Conservation (phyloP, 1,140 invertebrate genomes). For the Oryctes rhinoceros region DNA sequence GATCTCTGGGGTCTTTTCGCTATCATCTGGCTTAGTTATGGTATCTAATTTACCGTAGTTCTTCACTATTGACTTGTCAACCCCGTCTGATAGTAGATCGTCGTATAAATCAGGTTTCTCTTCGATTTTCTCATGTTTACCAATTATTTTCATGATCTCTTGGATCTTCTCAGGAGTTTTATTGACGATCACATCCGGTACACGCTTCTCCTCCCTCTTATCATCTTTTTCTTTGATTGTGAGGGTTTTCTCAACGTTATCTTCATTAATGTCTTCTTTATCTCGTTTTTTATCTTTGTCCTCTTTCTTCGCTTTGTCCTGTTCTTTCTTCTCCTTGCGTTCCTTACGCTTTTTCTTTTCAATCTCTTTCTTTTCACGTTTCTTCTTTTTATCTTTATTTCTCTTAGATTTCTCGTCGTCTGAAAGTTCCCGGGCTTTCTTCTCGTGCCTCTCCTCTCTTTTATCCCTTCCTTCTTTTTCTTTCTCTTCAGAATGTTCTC, state of each 20-base stretch:
- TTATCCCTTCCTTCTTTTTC: conserved; percentile 61
- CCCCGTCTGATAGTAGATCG: conserved; percentile 56
- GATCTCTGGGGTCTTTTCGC: conserved; percentile 24
- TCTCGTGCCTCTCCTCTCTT: conserved; percentile 61
- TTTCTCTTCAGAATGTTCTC: conserved; percentile 57
- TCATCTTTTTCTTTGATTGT: conserved; percentile 60
- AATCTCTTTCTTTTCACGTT: conserved; percentile 59
- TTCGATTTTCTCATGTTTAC: conserved; percentile 34
- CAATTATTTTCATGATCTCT: conserved; percentile 50
- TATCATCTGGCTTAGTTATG: conserved; percentile 20
- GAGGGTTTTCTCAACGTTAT: conserved; percentile 63
- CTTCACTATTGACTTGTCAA: conserved; percentile 55
- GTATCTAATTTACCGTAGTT: conserved; percentile 54
- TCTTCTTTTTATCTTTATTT: conserved; percentile 41
- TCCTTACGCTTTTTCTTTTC: conserved; percentile 65
- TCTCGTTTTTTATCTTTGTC: conserved; percentile 61
- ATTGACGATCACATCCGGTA: conserved; percentile 50
- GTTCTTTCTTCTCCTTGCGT: conserved; percentile 63
- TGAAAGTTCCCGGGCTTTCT: conserved; percentile 24
- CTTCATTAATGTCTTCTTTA: conserved; percentile 61
- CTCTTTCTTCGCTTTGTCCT: conserved; percentile 62
- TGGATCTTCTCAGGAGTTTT: conserved; percentile 57
- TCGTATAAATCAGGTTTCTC: conserved; percentile 56
- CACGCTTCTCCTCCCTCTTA: conserved; percentile 51
- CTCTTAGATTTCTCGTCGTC: conserved; percentile 37